Percentiles rank a stretch among this genome's conserved stretches.
Evolutionary conservation across 2,113 vertebrate species (phyloP).

Genomic region (Hippopotamus amphibius): DNA sequence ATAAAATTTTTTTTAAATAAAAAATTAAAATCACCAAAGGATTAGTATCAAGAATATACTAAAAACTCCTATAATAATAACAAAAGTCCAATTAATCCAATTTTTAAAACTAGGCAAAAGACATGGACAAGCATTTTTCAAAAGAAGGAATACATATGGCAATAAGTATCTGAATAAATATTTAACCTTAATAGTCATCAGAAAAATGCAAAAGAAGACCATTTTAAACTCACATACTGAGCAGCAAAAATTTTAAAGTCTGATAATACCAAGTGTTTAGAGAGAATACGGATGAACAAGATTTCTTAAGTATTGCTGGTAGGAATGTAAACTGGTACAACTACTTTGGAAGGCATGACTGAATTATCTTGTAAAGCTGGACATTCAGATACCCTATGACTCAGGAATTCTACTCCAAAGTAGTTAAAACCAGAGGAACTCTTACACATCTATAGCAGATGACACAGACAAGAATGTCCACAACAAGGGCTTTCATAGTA

Average conservation of each 20-base stretch:
- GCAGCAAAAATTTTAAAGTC: neutral
- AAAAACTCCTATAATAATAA: neutral
- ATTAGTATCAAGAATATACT: constrained; percentile 35
- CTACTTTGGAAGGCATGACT: neutral
- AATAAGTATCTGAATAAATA: constrained; percentile 34
- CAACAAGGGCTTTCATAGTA: neutral
- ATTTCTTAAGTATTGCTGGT: neutral
- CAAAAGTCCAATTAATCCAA: neutral
- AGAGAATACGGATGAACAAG: constrained; percentile 18
- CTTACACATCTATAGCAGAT: neutral
- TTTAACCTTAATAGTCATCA: neutral
- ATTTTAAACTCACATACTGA: constrained; percentile 6
- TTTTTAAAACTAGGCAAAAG: constrained; percentile 25
- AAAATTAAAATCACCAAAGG: neutral
- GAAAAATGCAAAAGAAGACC: constrained; percentile 32
- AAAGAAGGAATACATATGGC: neutral
- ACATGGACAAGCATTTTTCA: neutral
- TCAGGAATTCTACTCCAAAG: neutral
- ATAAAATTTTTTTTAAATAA: no score
- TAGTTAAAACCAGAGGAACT: neutral
- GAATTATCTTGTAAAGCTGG: neutral
- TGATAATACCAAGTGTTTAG: neutral
- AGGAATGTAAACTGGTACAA: neutral
- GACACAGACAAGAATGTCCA: neutral
- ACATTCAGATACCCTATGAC: neutral